Conservation (phyloP, 1,140 invertebrate species). For the Drosophila santomea region DNA sequence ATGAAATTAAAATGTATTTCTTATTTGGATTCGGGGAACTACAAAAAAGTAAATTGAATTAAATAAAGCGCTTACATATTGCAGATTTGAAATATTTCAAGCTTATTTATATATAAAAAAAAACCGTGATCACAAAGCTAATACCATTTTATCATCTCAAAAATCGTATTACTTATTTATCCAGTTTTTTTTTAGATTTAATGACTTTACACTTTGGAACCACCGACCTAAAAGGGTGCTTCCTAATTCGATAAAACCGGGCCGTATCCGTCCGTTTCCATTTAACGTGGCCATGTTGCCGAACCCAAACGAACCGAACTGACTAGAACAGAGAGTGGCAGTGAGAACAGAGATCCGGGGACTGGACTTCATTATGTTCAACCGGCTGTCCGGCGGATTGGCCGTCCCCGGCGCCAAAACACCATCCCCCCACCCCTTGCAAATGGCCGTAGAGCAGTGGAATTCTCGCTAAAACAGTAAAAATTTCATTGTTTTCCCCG, state of each 20-base stretch:
- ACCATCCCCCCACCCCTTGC: not conserved
- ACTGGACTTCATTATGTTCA: slow-evolving; percentile 67
- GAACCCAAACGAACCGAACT: slow-evolving; percentile 15
- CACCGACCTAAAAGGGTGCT: not conserved
- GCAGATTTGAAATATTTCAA: not conserved
- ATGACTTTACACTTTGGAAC: not conserved
- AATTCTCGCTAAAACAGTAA: slow-evolving; percentile 68
- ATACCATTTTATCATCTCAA: too few relatives aligned
- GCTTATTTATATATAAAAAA: not conserved
- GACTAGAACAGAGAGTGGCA: slow-evolving; percentile 29
- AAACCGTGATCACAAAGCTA: too few relatives aligned
- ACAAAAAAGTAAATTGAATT: too few relatives aligned
- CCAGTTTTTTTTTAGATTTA: not conserved
- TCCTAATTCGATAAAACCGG: not conserved
- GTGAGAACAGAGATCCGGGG: slow-evolving; percentile 13
- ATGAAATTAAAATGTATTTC: too few relatives aligned
- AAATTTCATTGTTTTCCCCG: slow-evolving; percentile 62
- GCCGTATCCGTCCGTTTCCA: not conserved
- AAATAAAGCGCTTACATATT: too few relatives aligned
- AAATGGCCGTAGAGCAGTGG: slow-evolving; percentile 38
- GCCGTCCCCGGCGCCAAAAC: slow-evolving; percentile 10
- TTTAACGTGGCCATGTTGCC: slow-evolving; percentile 18
- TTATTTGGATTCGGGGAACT: too few relatives aligned
- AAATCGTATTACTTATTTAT: too few relatives aligned
- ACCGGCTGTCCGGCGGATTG: slow-evolving; percentile 39